phyloP scores from a whole-genome alignment of 35 echinoderm and acorn worm genomes.

The Eucidaris tribuloides region DNA sequence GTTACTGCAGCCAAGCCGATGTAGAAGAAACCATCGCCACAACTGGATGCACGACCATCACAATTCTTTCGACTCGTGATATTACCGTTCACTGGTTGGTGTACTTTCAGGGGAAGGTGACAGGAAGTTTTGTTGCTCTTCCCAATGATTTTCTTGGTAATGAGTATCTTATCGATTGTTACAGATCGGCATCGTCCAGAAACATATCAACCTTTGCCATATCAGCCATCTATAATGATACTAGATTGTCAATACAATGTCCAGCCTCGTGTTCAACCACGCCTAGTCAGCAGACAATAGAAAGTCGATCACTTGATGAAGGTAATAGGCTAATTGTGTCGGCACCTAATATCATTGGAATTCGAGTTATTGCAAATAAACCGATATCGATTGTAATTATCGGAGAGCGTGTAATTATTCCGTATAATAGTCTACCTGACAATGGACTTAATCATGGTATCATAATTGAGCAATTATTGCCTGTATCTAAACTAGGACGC shows the following conservation, averaged over 20 bases:
- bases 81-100: not conserved
- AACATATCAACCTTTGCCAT: not conserved
- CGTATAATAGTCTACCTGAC: not conserved
- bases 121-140: not conserved
- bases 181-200: not conserved
- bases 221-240: not conserved
- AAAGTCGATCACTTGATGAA: not conserved
- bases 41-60: not conserved
- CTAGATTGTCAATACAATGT: not conserved
- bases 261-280: not conserved
- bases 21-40: no score
- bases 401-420: not conserved
- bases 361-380: not conserved
- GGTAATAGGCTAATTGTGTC: no score
- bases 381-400: not conserved
- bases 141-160: not conserved
- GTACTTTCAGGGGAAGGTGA: not conserved
- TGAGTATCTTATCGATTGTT: not conserved
- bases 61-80: not conserved
- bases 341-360: not conserved
- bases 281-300: not conserved
- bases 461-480: not conserved
- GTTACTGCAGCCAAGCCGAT: no score
- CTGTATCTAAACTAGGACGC: not conserved
- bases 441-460: not conserved